A percentile compares a stretch with the other conserved stretches of the same genome.
Conservation (phyloP, 2,888 invertebrate genomes). For the Enchytraeus crypticus region DNA sequence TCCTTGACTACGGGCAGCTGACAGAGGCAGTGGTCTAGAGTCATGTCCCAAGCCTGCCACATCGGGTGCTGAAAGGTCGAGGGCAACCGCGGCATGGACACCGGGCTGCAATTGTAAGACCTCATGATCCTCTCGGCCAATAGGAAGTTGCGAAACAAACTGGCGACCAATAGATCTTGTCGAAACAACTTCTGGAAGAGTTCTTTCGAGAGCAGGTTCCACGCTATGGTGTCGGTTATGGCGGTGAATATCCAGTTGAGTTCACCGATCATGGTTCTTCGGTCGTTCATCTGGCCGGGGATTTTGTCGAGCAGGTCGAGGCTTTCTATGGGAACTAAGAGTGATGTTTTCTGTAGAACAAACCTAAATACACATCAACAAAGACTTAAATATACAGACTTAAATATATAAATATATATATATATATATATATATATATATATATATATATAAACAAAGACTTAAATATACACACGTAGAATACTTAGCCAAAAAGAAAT, state of each 20-base stretch:
- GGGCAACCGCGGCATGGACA: conserved; percentile 81
- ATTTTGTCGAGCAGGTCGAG: conserved; percentile 85
- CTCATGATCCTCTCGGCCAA: conserved; percentile 90
- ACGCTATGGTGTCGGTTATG: conserved; percentile 98
- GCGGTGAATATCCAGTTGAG: conserved; percentile 99
- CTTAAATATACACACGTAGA: too few relatives aligned
- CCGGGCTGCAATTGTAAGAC: conserved; percentile 93
- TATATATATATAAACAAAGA: too few relatives aligned
- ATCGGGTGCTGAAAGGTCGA: conserved; percentile 66
- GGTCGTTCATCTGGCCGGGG: conserved; percentile 85
- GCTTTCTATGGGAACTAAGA: conserved; percentile 71
- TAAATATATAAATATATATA: too few relatives aligned
- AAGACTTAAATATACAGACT: not conserved
- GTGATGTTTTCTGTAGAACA: conserved; percentile 72
- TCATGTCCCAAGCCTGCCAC: conserved; percentile 90
- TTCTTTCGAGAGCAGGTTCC: conserved; percentile 86
- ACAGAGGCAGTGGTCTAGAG: conserved; percentile 82
- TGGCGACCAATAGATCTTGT: conserved; percentile 94
- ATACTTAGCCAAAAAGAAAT: too few relatives aligned
- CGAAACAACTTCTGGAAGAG: conserved; percentile 92
- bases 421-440: too few relatives aligned
- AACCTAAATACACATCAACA: conserved; percentile 52
- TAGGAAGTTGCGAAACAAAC: conserved; percentile 90
- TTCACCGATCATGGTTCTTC: conserved; percentile 94
- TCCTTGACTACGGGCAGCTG: conserved; percentile 62